Evolutionary conservation across 2,888 invertebrate genomes (phyloP).

Genomic region (Hemithea aestivaria): DNA sequence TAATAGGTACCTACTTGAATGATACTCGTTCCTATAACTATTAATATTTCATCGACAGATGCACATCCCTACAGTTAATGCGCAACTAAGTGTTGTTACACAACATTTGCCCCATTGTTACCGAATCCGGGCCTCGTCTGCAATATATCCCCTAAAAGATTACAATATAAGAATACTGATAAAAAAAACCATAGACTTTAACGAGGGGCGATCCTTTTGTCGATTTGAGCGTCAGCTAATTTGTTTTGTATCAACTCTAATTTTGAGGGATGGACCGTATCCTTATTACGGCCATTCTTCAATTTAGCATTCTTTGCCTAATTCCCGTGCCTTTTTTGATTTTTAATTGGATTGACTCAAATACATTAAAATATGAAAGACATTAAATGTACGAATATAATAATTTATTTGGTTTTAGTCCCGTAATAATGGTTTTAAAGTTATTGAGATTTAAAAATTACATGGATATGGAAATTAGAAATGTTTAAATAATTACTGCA

Average conservation of each 20-base stretch:
- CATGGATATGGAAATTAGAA: no score
- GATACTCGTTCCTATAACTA: not conserved
- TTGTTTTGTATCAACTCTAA: conserved; percentile 11
- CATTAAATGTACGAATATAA: no score
- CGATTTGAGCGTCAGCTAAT: conserved; percentile 38
- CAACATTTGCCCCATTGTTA: conserved; percentile 66
- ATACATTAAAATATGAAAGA: no score
- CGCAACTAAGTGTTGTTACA: conserved; percentile 59
- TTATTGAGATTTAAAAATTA: no score
- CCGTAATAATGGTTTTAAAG: no score
- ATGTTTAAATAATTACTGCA: no score
- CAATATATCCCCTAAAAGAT: conserved; percentile 53
- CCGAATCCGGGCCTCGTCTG: conserved; percentile 43
- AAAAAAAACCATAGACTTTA: conserved; percentile 46
- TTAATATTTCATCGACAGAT: conserved; percentile 14
- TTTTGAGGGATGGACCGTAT: conserved; percentile 10
- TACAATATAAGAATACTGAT: conserved; percentile 59
- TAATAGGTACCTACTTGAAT: no score
- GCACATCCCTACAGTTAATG: conserved; percentile 49
- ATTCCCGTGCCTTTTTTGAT: no score
- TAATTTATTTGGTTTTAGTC: no score
- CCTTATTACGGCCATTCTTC: no score
- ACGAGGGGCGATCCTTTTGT: conserved; percentile 57
- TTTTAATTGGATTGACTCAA: no score
- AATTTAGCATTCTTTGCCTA: conserved; percentile 1